Base-by-base conservation (phyloP, 2,113 vertebrate species). In the Rhinoptilus africanus region DNA sequence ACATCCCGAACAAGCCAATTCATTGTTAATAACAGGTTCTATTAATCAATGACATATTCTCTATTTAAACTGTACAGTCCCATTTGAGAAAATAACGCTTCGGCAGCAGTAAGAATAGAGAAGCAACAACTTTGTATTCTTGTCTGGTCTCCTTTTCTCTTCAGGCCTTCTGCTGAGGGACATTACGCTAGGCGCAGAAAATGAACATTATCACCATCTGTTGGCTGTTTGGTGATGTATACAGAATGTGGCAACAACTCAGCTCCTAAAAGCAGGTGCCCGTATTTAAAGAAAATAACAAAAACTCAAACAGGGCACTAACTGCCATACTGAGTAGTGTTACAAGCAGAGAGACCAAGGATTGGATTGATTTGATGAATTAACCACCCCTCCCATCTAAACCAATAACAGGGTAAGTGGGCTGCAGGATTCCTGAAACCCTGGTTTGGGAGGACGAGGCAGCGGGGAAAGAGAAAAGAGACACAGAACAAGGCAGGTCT, bases 121-220 rank as follows among this genome's bases (percentile, higher is more conserved):
- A 80, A 73, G 11, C 16, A 89, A 84, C 47, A 69, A 60, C 67
- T 89, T 95, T 78, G 63, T 92, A 85, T 95, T 92, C 76, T 79
- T 80, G 54, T 83, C 80, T 72, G 43, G 81, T 88, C 8, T 34
- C 47, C 34, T 35, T 68, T 95, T 95, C 76, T 93, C 92, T 92
- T 84, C 89, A 88, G 82, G 26, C 84, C 89, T 94, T 95, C 92
- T 88, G 81, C 69, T 95, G 77, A 85, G 62, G 92, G 74, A 92
- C 56, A 48, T 72, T 92, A 62, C 18, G 8, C 54, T 62, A 64
- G 0, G 1, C 1, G 3, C 47, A 89, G 91, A 83, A 95, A 97
- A 96, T 91, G 74, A 89, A 66, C 67, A 91, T 97, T 78, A 92
- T 96, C 76, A 96, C 85, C 89, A 92, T 94, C 95, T 97, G 88